Conservation (phyloP, 2,113 vertebrate species). For the Andinoacara biseriatus region DNA sequence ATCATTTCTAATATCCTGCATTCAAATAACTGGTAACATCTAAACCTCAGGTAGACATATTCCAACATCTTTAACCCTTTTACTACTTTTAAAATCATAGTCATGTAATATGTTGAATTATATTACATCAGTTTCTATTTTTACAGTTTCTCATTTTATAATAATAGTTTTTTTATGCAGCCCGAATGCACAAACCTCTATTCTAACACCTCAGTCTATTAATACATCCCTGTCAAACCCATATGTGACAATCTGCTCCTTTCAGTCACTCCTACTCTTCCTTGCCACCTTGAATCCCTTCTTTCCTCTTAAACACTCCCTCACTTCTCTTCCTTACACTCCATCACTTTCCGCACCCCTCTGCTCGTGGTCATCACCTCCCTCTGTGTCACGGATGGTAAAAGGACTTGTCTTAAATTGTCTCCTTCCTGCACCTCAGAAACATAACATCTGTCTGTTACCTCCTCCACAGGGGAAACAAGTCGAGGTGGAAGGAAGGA, state of each 20-base stretch:
- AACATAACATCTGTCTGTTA: conserved; percentile 47
- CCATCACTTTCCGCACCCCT: conserved; percentile 12
- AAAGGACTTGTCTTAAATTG: conserved; percentile 8
- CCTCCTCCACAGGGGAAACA: not conserved
- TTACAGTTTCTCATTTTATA: not conserved
- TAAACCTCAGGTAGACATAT: not conserved
- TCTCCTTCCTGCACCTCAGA: conserved; percentile 28
- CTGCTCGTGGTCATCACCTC: conserved; percentile 11
- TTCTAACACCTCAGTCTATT: conserved; percentile 27
- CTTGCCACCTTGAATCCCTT: conserved; percentile 17
- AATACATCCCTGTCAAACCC: conserved; percentile 14
- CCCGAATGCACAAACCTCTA: not conserved
- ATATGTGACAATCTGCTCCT: not conserved
- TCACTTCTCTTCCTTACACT: conserved; percentile 9
- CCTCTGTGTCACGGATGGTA: not conserved
- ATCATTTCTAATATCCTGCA: not conserved
- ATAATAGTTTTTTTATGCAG: not conserved
- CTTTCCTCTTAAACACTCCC: conserved; percentile 12
- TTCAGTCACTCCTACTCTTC: conserved; percentile 27
- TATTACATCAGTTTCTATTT: not conserved
- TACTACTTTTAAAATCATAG: not conserved
- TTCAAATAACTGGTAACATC: not conserved
- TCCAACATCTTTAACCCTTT: not conserved
- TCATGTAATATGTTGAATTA: not conserved
- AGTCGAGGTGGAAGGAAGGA: not conserved